Evolutionary conservation across 2,113 vertebrate species (phyloP), one percentile per base, ranked within the genome.

Genomic region (Amblyopsis rosae): DNA sequence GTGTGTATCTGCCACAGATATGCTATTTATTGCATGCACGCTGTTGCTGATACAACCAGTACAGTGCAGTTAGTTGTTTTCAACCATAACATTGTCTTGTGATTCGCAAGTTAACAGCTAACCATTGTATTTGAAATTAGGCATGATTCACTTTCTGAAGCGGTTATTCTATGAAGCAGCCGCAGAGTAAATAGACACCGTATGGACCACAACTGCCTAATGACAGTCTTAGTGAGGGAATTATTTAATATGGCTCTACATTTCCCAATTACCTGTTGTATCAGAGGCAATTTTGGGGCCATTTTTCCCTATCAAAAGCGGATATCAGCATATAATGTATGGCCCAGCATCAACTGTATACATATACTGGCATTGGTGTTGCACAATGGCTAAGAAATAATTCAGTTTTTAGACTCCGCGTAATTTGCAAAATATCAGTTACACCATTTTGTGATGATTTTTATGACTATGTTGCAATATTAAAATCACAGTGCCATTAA

Each of bases 241-340:
- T 41, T 19, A 19, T 19, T 19, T 19, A 19, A 19, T 19, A 19
- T 19, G 19, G 19, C 19, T 19, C 19, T 19, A 19, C 19, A 26
- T 26, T 26, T 26, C 26, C 26, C 2, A 26, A 26, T 26, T 26
- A 26, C 1, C 26, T 26, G 26, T 46, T 71, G 53, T 51, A 67
- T 70, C 66, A 53, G 65, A 76, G 80, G 77, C 73, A 62, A 11
- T 80, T 69, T 47, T 46, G 51, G 51, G 66, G 70, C 62, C 70
- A 57, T 45, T 54, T 73, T 65, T 66, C 50, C 56, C n/a, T 12
- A 47, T 56, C 64, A 19, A 60, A 41, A 17, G 16, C 1, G 16
- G 16, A 55, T 17, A 80, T 12, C 32, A 32, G 55, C 68, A 73
- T 81, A 68, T 79, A 68, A 81, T 73, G 32, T 65, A 75, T 81